phyloP scores from a whole-genome alignment of 92 coral and sea anemone genomes.

The Phymanthus crucifer region DNA sequence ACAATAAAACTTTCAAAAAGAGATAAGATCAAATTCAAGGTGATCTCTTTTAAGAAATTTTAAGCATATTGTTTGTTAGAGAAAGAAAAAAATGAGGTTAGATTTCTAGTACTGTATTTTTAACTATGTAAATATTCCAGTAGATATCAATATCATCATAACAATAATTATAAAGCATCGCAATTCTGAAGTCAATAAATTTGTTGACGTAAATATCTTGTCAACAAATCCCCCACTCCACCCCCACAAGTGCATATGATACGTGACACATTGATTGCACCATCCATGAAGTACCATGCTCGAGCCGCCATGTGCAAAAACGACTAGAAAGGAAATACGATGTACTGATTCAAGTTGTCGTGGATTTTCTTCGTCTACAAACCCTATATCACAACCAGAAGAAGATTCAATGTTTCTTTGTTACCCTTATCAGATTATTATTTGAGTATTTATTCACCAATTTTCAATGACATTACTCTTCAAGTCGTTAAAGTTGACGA shows the following conservation, averaged over 20 bases:
- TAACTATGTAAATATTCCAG: no score
- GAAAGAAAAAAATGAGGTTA: no score
- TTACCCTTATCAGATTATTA: background rate
- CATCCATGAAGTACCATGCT: constrained; percentile 21
- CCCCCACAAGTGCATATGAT: constrained; percentile 1
- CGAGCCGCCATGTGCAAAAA: constrained; percentile 33
- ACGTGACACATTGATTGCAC: background rate
- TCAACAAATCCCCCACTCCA: background rate
- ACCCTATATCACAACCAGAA: background rate
- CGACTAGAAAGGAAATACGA: background rate
- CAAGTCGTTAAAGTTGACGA: constrained; percentile 5
- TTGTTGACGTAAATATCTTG: background rate
- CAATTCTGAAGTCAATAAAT: background rate
- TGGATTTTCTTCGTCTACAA: background rate
- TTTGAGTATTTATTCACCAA: background rate
- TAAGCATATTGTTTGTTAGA: no score
- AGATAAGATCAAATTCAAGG: no score
- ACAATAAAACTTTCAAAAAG: no score
- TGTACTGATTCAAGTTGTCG: background rate
- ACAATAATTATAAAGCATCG: background rate
- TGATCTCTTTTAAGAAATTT: no score
- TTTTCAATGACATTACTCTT: constrained; percentile 32
- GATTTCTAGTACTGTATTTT: no score
- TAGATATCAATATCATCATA: no score
- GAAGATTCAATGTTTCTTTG: background rate